Base-by-base conservation (phyloP, 2,797 vertebrate species). In the Arctocebus calabarensis region DNA sequence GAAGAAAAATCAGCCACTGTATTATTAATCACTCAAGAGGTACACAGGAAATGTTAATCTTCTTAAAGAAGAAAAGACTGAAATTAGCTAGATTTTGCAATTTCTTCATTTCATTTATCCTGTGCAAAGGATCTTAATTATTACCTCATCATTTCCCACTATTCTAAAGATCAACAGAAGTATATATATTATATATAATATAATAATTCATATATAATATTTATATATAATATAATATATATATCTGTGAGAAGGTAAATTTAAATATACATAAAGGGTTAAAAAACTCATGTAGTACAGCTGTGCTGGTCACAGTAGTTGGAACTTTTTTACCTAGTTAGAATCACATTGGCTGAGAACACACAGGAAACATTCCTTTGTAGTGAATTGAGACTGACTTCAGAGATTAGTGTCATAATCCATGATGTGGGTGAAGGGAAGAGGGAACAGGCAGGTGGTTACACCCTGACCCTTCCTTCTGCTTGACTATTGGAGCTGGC, bases 21-120 rank as follows among this genome's bases (percentile, higher is more conserved):
- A 98, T 98, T 97, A 98, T 98, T 98, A 98, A 98, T 97, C 97
- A 97, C 94, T 96, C 84, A 1, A 96, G 96, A 96, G 91, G 96
- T 75, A 97, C 94, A 91, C 92, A 94, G 97, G 90, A 88, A 96
- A 95, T 91, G 97, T 52, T 97, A 97, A 96, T 92, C 88, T 8
- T 0, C 93, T 97, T 90, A 5, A 78, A 5, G 3, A 93, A 84
- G 57, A 90, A 97, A 97, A 73, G 37, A 86, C 92, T 59, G 25
- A 94, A 95, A 95, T 73, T 66, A 55, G 52, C 83, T 61, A 10
- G 84, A 32, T 29, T 29, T 92, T 61, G 6, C 29, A 66, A 37
- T 23, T 27, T 34, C 27, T 94, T 85, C 40, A 27, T 79, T 59
- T 74, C 13, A 2, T 6, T n/a, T 3, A 5, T 23, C 55, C 61